Evolutionary conservation across 92 coral and sea anemone species (phyloP).

Genomic region (Phymanthus crucifer): DNA sequence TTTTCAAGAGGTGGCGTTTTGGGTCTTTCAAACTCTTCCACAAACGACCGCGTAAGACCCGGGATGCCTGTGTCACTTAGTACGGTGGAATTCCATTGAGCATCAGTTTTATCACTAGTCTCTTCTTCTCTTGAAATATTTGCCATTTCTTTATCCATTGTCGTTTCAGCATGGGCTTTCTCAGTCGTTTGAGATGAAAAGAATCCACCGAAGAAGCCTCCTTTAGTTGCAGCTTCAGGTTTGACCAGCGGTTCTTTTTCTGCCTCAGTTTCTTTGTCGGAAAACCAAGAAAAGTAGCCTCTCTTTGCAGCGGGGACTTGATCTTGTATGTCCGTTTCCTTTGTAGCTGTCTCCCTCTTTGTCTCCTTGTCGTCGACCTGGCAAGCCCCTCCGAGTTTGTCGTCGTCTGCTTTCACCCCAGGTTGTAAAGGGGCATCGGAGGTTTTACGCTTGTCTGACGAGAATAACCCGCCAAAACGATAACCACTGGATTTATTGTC

Average conservation of each 20-base stretch:
- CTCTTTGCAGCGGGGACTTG: constrained; percentile 3
- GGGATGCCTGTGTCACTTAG: constrained; percentile 26
- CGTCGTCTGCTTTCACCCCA: neutral
- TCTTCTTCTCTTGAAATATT: neutral
- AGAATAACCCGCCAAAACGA: constrained; percentile 17
- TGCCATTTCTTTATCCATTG: constrained; percentile 7
- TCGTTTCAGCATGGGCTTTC: constrained; percentile 5
- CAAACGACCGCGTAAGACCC: constrained; percentile 26
- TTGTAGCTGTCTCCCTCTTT: neutral
- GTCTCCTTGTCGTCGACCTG: neutral
- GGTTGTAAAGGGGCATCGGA: neutral
- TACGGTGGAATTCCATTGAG: neutral
- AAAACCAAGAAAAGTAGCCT: constrained; percentile 39
- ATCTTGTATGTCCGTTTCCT: neutral
- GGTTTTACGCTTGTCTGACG: neutral
- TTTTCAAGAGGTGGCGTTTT: constrained; percentile 19
- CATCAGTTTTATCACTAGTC: neutral
- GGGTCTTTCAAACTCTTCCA: constrained; percentile 32
- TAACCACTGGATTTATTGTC: constrained; percentile 1
- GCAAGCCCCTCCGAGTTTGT: neutral
- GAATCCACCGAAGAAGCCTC: constrained; percentile 29
- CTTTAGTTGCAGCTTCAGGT: neutral
- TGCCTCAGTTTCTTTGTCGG: constrained; percentile 26
- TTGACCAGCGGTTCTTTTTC: neutral
- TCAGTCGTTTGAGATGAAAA: constrained; percentile 19